phyloP scores from a whole-genome alignment of 2,888 invertebrate species.

The Dendrolimus houi region DNA sequence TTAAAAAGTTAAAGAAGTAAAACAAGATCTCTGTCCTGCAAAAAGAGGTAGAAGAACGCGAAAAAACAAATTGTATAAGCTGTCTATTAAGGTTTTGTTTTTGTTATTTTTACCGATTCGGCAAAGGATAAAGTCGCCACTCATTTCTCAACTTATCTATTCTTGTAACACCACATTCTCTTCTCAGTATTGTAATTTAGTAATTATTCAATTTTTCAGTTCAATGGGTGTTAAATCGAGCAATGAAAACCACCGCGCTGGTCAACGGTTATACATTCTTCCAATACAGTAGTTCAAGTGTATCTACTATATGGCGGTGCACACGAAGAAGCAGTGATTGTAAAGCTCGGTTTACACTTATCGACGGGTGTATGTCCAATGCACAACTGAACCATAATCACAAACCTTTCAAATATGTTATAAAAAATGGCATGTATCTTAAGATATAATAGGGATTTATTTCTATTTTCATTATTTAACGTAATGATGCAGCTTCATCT shows the following conservation, averaged over 20 bases:
- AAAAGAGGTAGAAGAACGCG: too few species aligned
- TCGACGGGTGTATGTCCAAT: neutral
- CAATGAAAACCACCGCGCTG: conserved; percentile 16
- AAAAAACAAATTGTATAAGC: too few species aligned
- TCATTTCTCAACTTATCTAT: too few species aligned
- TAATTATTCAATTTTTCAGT: conserved; percentile 13
- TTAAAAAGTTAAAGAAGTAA: too few species aligned
- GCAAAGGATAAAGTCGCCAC: too few species aligned
- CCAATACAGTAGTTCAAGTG: conserved; percentile 1
- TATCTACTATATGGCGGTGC: conserved; percentile 2
- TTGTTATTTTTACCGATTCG: too few species aligned
- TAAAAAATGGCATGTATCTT: neutral
- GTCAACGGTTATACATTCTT: conserved; percentile 16
- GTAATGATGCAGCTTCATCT: too few species aligned
- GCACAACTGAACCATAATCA: conserved; percentile 1
- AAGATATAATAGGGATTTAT: neutral
- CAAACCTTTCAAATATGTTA: conserved; percentile 1
- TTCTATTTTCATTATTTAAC: too few species aligned
- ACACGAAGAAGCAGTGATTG: conserved; percentile 2
- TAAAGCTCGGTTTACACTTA: conserved; percentile 2
- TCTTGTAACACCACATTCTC: too few species aligned
- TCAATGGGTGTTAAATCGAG: conserved; percentile 10
- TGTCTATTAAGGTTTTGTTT: too few species aligned
- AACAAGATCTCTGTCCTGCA: too few species aligned
- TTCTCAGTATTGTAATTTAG: too few species aligned